Base-by-base conservation (phyloP, 2,797 vertebrate species). In the Lithobates sylvaticus region DNA sequence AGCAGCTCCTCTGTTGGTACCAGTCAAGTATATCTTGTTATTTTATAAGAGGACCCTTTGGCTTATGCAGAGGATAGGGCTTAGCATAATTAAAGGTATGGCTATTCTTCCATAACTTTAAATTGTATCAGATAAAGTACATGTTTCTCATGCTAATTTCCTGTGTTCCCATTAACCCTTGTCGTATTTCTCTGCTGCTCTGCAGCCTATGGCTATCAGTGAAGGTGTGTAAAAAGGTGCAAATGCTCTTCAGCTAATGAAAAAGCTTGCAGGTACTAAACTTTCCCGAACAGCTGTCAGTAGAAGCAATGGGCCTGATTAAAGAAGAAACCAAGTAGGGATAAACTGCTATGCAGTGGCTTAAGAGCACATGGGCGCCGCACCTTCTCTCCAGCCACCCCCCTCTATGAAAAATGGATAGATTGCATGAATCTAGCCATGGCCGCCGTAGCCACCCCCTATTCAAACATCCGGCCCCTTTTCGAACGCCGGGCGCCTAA, bases 21-120 rank as follows among this genome's bases (percentile, higher is more conserved):
- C 86, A 80, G 70, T 87, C 76, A 84, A 80, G 86, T 87, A 87
- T 87, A 81, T 87, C 86, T 87, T 87, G 86, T 87, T 87, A 87
- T 79, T 80, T 80, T 84, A 74, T 87, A 84, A 79, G 71, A 84
- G 81, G 76, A 80, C 76, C 86, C 81, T 39, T 87, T 87, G 81
- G 86, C 76, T 84, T 84, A 84, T 64, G 64, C 50, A 80, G 65
- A 58, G 84, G 71, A 87, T 75, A 84, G 64, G 70, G 86, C 83
- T 87, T 87, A 87, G 86, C 86, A 87, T 87, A 87, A 87, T 87
- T 87, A 84, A 87, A 87, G 86, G 86, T 87, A 87, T 76, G 79
- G 81, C 86, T 84, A 87, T 84, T 87, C 81, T 87, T 87, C 86
- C 86, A 87, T 79, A 87, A 84, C 81, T 84, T 87, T 64, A 87